These are phyloP conservation scores for Denticeps clupeoides DNA, from an alignment of 2,797 vertebrate species.

Conservation along the genomic window DNA sequence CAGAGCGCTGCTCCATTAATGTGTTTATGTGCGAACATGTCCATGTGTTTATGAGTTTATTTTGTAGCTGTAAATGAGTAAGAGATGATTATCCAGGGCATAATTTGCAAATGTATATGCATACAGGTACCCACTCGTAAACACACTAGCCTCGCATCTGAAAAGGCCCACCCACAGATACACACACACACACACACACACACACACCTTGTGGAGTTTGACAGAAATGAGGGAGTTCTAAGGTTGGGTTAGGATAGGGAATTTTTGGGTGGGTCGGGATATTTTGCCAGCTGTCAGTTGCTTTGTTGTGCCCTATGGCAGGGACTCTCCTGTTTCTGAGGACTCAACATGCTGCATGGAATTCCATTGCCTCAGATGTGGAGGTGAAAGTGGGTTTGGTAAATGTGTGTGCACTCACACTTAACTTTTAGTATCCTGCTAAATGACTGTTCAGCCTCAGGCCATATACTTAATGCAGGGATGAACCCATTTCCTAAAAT, in stretches of 20 bases:
- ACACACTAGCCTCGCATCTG: conserved; percentile 3
- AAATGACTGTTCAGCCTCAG: too few relatives aligned
- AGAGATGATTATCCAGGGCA: conserved; percentile 28
- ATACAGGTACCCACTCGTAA: conserved; percentile 1
- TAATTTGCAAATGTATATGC: not conserved
- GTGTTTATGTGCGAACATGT: conserved; percentile 59
- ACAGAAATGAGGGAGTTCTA: not conserved
- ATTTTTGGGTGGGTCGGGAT: not conserved
- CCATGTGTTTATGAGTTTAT: conserved; percentile 23
- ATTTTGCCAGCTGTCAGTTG: not conserved
- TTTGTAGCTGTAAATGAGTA: conserved; percentile 3
- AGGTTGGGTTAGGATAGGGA: too few relatives aligned
- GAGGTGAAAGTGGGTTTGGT: too few relatives aligned
- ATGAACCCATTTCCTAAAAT: too few relatives aligned
- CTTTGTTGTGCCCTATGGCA: not conserved
- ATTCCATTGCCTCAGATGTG: too few relatives aligned
- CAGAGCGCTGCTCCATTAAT: conserved; percentile 40
- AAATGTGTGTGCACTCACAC: too few relatives aligned
- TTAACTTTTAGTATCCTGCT: too few relatives aligned
- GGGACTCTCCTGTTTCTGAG: not conserved
- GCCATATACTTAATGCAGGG: too few relatives aligned
- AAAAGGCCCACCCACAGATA: not conserved
- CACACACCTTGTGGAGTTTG: not conserved
- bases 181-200: not conserved
- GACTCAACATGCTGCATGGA: too few relatives aligned